phyloP scores from a whole-genome alignment of 1,140 invertebrate genomes.

The Drosophila tropicalis region DNA sequence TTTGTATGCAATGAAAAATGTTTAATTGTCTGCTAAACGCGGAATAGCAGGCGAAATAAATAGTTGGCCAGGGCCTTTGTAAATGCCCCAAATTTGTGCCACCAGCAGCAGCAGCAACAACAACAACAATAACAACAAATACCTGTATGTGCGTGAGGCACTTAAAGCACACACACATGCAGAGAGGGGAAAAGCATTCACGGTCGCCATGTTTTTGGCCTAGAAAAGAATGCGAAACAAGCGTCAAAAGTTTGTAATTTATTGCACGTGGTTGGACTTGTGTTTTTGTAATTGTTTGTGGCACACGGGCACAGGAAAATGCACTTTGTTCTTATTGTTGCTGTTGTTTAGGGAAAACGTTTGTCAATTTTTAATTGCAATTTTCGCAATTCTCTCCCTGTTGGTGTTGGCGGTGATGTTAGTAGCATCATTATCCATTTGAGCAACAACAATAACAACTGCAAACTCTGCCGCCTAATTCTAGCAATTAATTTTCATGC shows the following conservation, averaged over 20 bases:
- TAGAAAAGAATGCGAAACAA: constrained; percentile 66
- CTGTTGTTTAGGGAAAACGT: constrained; percentile 46
- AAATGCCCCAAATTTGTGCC: constrained; percentile 45
- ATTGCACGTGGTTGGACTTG: constrained; percentile 49
- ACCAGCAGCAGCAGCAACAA: constrained; percentile 14
- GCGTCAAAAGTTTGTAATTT: constrained; percentile 77
- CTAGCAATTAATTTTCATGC: constrained; percentile 80
- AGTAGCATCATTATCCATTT: constrained; percentile 52
- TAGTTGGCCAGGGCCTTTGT: constrained; percentile 55
- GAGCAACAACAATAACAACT: background rate
- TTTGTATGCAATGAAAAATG: constrained; percentile 80
- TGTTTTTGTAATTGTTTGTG: constrained; percentile 56
- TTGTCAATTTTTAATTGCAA: constrained; percentile 62
- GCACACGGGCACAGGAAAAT: constrained; percentile 27
- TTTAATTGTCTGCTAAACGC: constrained; percentile 80
- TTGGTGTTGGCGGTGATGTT: too few relatives aligned
- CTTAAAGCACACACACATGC: constrained; percentile 43
- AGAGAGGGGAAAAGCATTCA: constrained; percentile 4
- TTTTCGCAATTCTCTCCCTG: constrained; percentile 40
- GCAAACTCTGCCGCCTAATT: constrained; percentile 68
- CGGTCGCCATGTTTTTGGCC: constrained; percentile 48
- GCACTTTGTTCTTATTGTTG: constrained; percentile 35
- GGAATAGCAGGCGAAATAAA: constrained; percentile 61
- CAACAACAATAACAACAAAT: constrained; percentile 50
- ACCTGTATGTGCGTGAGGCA: constrained; percentile 58